Evolutionary conservation across 2,113 vertebrate species (phyloP), one percentile per base, ranked within the genome.

Genomic region (Tyrannus savana): DNA sequence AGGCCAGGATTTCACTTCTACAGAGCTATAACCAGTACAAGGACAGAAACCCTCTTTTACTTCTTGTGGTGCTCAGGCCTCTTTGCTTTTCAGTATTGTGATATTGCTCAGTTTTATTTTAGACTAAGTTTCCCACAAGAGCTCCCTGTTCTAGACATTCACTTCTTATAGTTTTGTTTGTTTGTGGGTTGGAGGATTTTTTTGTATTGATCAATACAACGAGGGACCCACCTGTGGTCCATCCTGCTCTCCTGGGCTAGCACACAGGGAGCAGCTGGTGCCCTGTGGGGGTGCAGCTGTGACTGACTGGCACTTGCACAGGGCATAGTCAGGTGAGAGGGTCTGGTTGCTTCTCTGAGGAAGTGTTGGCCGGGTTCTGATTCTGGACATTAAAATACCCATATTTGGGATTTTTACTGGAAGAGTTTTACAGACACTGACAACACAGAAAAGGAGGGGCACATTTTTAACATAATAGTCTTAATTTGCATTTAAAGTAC

Each of bases 101-200:
- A 8, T 72, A 52, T 15, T 72, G 33, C 39, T 60, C 41, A 50
- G 9, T 28, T 94, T 85, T 49, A 31, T 84, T 91, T 66, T 21
- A 37, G 27, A 90, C 50, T 53, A 53, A 69, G 31, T 60, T 35
- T 69, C 19, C 49, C 41, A 37, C 33, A 59, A n/a, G 12, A 71
- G 19, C 9, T 72, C 27, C 24, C 24, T 52, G 21, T 30, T 77
- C 39, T 13, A 22, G 6, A 50, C 16, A 18, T 74, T 44, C 7
- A 47, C 12, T 47, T 68, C 28, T 50, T 28, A 27, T 7, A 35
- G 5, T 23, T 35, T 39, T 10, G 58, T 35, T 5, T 67, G 10
- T 4, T 85, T 76, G 31, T 4, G 8, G 5, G 14, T 76, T 59
- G 59, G 49, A 85, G 35, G n/a, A 0, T 0, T 2, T 35, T 63